Evolutionary conservation across 2,888 invertebrate species (phyloP).

Genomic region (Magallana nippona): DNA sequence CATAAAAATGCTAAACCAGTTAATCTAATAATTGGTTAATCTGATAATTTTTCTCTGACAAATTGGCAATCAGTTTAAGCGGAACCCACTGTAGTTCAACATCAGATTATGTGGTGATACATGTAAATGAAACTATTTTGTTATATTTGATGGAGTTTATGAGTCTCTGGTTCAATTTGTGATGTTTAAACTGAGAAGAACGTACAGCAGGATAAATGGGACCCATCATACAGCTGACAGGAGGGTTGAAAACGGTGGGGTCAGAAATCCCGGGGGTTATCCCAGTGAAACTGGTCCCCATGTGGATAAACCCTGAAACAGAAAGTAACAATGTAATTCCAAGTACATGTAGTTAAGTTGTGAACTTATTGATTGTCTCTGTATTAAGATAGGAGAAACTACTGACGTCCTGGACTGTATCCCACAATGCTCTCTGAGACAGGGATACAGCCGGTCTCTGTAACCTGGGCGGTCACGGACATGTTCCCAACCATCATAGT

Average conservation of each 20-base stretch:
- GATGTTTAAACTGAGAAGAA: not conserved
- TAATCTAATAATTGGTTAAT: not conserved
- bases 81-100: too few relatives aligned
- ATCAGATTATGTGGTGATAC: too few relatives aligned
- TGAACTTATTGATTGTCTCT: too few relatives aligned
- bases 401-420: not conserved
- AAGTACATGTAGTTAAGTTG: too few relatives aligned
- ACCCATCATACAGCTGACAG: constrained; percentile 42
- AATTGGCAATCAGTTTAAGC: too few relatives aligned
- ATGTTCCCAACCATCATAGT: constrained; percentile 7
- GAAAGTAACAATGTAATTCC: not conserved
- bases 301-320: constrained; percentile 38
- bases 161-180: too few relatives aligned
- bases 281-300: constrained; percentile 35
- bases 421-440: constrained; percentile 42
- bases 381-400: too few relatives aligned
- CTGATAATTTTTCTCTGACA: not conserved
- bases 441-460: constrained; percentile 44
- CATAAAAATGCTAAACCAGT: not conserved
- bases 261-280: constrained; percentile 49
- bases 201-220: constrained; percentile 45
- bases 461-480: constrained; percentile 30
- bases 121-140: too few relatives aligned
- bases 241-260: constrained; percentile 43
- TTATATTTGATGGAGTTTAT: too few relatives aligned